phyloP scores from a whole-genome alignment of 2,797 vertebrate species.

The Anableps anableps region DNA sequence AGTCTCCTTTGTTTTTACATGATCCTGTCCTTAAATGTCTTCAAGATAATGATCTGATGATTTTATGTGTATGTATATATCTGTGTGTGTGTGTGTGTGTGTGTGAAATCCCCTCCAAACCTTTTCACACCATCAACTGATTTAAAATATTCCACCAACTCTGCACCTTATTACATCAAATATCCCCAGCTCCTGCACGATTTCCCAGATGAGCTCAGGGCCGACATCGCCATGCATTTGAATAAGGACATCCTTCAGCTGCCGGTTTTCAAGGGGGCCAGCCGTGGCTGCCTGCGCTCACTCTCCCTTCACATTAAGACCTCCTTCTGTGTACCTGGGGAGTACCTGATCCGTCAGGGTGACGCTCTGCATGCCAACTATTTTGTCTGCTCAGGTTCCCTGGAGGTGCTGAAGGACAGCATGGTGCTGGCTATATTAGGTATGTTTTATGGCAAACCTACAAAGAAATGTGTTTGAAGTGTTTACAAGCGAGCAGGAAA shows the following conservation, averaged over 20 bases:
- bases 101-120: slow-evolving; percentile 10
- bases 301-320: slow-evolving; percentile 97
- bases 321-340: slow-evolving; percentile 94
- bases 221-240: slow-evolving; percentile 97
- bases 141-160: slow-evolving; percentile 50
- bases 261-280: slow-evolving; percentile 91
- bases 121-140: background rate
- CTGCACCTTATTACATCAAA: slow-evolving; percentile 58
- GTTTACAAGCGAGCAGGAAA: background rate
- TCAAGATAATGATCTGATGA: slow-evolving; percentile 17
- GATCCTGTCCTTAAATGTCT: slow-evolving; percentile 6
- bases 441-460: slow-evolving; percentile 66
- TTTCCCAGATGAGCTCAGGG: slow-evolving; percentile 96
- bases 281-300: slow-evolving; percentile 93
- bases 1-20: slow-evolving; percentile 28
- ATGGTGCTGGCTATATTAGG: slow-evolving; percentile 96
- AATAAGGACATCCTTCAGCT: slow-evolving; percentile 98
- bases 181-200: slow-evolving; percentile 90
- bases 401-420: slow-evolving; percentile 93
- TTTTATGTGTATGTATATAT: no score
- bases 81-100: background rate
- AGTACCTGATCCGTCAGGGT: slow-evolving; percentile 94
- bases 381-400: slow-evolving; percentile 95
- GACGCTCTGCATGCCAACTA: slow-evolving; percentile 94
- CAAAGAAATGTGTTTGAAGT: background rate